Evolutionary conservation across 2,888 invertebrate genomes (phyloP).

Genomic region (Tetragonisca angustula): DNA sequence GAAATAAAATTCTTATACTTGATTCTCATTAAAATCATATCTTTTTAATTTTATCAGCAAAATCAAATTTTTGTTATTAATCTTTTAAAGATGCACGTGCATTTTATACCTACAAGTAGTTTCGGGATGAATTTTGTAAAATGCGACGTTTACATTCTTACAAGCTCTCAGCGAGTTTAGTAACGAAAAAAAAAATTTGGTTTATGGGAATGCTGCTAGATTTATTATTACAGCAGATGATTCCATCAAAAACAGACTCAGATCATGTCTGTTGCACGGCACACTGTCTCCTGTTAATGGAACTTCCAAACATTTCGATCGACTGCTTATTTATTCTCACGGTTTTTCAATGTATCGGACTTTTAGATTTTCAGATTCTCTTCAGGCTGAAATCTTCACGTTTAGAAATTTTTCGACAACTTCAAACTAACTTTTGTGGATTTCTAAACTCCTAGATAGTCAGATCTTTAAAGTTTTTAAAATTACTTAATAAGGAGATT

Average conservation of each 20-base stretch:
- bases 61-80: neutral
- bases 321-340: neutral
- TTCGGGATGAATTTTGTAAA: neutral
- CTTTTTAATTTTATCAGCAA: neutral
- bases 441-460: too few relatives aligned
- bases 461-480: too few relatives aligned
- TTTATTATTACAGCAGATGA: slow-evolving; percentile 25
- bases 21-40: neutral
- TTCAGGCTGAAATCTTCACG: neutral
- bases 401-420: neutral
- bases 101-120: neutral
- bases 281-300: slow-evolving; percentile 10
- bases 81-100: neutral
- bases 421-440: neutral
- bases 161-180: neutral
- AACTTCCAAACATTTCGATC: slow-evolving; percentile 17
- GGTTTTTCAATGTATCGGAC: neutral
- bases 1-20: too few relatives aligned
- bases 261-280: neutral
- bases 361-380: neutral
- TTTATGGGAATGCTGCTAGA: neutral
- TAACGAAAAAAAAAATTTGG: neutral
- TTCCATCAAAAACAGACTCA: slow-evolving; percentile 10
- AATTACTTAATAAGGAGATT: too few relatives aligned
- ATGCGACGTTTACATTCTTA: neutral